Base-by-base conservation (phyloP, 2,888 invertebrate species). In the Congeria kusceri region DNA sequence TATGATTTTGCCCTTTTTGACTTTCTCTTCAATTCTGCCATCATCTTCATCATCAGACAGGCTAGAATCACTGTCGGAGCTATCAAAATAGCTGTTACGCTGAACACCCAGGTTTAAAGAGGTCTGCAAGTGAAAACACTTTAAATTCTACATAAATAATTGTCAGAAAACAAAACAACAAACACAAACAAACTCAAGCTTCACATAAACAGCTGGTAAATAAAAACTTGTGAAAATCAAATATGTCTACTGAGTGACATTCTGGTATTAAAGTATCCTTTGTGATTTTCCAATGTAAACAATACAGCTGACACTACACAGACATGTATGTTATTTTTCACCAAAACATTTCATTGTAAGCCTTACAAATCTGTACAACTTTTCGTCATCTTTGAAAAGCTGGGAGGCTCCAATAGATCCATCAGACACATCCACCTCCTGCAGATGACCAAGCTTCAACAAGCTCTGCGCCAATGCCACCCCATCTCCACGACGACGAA, bases 341-440 rank as follows among this genome's bases (percentile, higher is more conserved):
- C n/a, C n/a, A n/a, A n/a, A n/a, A n/a, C n/a, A n/a, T n/a, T n/a
- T n/a, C n/a, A 39, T 32, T 29, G 25, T 23, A 59, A 64, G 28
- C 87, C 91, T 87, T 84, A 91, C 91, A 90, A 90, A 91, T 89
- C 91, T 86, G 73, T 91, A 91, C 23, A 90, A 84, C 70, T 89
- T 89, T 63, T 90, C 91, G 68, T 86, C 87, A 82, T 91, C 91
- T 65, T 84, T 87, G 72, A 91, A 91, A 58, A 84, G 85, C 29
- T 85, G 83, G n/a, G 86, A 82, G 62, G 87, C 85, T 18, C 89
- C 89, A 20, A 84, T 85, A 53, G 88, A 87, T 9, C 91, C 91
- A 78, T 91, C 91, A 59, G 87, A 80, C 32, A 90, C 77, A 70
- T 89, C 90, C 11, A 91, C 90, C 75, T 90, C 89, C 81, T 91